Base-by-base conservation (phyloP, 2,113 vertebrate genomes). In the Beaufortia kweichowensis region DNA sequence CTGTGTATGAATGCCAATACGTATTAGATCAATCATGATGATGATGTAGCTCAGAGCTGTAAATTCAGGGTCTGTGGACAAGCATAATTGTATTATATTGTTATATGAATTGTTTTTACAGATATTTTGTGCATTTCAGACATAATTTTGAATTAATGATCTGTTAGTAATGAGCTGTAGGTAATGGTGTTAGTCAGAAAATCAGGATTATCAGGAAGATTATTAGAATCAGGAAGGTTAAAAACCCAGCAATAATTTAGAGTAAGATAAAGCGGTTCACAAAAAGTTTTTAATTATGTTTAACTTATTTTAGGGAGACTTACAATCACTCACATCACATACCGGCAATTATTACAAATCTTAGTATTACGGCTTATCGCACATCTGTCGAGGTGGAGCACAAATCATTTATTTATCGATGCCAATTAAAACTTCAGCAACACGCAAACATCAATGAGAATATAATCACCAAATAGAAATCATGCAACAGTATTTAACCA, bases 371-470 rank as follows among this genome's bases (percentile, higher is more conserved):
- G 67, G 64, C 84, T 87, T 85, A 55, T 84, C 77, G 84, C 88
- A 88, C 90, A 91, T 91, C 90, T 92, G 90, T 85, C 88, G 88
- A 89, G 90, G 88, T 91, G 91, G 89, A 88, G 86, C 76, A 77
- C 57, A 61, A 81, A 91, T 90, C 82, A 90, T 91, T 92, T 91
- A 92, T 92, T 92, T 91, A 92, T 91, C 87, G 88, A 85, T 84
- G 84, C 90, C 90, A 92, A 92, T 92, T 90, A 92, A 92, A 91
- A 91, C 89, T 91, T 91, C 87, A 92, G 87, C 86, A 91, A 89
- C 88, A 90, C 88, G 89, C 90, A 87, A 79, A 90, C 90, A 90
- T 92, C 89, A 91, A 90, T 92, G 84, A 88, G 89, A 90, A 91
- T 91, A 91, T 89, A 91, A 90, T 90, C 90, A 90, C 89, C 88